A percentile compares a stretch with the other conserved stretches of the same genome.
Conservation (phyloP, 2,797 vertebrate species). For the Enteromius treurensis region DNA sequence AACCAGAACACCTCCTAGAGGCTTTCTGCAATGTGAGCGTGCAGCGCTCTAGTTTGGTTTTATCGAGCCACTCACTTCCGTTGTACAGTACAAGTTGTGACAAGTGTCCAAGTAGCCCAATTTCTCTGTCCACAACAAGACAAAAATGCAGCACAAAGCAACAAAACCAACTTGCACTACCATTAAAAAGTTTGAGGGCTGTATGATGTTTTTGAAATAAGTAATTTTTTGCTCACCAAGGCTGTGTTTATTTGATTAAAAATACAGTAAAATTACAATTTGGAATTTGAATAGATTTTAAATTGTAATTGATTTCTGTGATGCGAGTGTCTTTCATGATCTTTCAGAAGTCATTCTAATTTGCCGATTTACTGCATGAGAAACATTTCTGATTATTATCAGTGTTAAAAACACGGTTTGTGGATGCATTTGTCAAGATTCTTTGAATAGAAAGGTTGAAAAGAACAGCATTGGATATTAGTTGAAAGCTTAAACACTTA, state of each 20-base stretch:
- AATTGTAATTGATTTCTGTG: neutral
- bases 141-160: neutral
- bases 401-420: neutral
- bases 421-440: neutral
- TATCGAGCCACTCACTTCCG: neutral
- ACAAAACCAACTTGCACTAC: neutral
- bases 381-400: neutral
- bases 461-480: neutral
- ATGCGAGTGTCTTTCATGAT: neutral
- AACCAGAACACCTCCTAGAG: conserved; percentile 17
- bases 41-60: neutral
- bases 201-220: neutral
- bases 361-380: neutral
- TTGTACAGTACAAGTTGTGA: neutral
- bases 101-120: neutral
- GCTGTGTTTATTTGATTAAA: neutral
- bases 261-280: neutral
- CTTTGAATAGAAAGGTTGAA: neutral
- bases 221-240: neutral
- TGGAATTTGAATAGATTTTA: neutral
- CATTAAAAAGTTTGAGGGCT: neutral
- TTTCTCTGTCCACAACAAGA: neutral
- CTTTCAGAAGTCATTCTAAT: neutral
- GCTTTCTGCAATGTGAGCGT: neutral
- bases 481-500: neutral